Base-by-base conservation (phyloP, 2,797 vertebrate genomes). In the Mycteria americana region DNA sequence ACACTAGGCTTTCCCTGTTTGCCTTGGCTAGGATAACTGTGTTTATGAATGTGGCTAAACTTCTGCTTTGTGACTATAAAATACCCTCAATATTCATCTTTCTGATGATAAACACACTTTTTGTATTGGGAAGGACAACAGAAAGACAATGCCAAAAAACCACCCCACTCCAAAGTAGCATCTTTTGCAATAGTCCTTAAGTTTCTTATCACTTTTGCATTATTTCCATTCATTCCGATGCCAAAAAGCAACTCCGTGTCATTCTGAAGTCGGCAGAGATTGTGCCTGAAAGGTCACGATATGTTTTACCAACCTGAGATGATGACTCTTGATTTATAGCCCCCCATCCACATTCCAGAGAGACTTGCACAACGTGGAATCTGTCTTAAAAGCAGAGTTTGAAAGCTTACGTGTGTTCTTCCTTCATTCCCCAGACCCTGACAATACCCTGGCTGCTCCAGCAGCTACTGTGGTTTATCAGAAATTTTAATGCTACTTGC, bases 1-100 rank as follows among this genome's bases (percentile, higher is more conserved):
- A 50, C 72, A 80, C 48, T 31, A 92, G 87, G 65, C 50, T 95
- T 92, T 88, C 93, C 87, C 85, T 90, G 18, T 92, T 91, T 96
- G 85, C 46, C 79, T 94, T 93, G 89, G 88, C 91, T 83, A 48
- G 33, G 53, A 62, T 84, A 54, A 67, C 48, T 81, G 30, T 88
- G 62, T 86, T 96, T 81, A 84, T 51, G 46, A 88, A 92, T 54
- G 69, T 73, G 89, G 69, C 62, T 89, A 78, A 86, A 76, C 35
- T 85, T 91, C 45, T 77, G 43, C 45, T 93, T 91, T 78, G 83
- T 77, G 57, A 54, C 69, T 91, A 46, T 57, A 95, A 89, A 91
- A 90, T 63, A 81, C 9, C 59, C 54, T 65, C 30, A 46, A 24
- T 90, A 88, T 69, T 83, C 50, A 78, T 79, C 41, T 50, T 94